Percentiles rank a stretch among this genome's conserved stretches.
Evolutionary conservation across 2,888 invertebrate genomes (phyloP).

Genomic region (Argyra leucocephala): DNA sequence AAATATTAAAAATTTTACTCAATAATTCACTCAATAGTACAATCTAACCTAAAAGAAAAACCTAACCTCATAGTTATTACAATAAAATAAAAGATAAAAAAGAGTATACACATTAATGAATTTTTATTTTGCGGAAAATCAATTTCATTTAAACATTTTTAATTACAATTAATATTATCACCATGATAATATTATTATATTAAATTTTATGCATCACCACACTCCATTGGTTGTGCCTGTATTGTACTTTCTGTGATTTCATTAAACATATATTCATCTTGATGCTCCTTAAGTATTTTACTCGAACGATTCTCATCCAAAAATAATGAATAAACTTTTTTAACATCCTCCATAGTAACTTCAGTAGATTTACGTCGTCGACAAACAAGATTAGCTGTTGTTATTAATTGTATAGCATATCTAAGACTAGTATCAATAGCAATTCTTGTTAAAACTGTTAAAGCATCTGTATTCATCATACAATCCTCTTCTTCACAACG

Average conservation of each 20-base stretch:
- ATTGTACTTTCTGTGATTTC: conserved; percentile 44
- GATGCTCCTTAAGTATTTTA: conserved; percentile 88
- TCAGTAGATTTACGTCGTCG: conserved; percentile 77
- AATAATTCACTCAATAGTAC: too few relatives aligned
- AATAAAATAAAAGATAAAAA: too few relatives aligned
- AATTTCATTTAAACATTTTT: too few relatives aligned
- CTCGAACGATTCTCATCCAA: conserved; percentile 88
- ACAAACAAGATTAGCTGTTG: conserved; percentile 89
- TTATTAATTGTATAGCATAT: conserved; percentile 96
- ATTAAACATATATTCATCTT: conserved; percentile 90
- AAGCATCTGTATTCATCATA: conserved; percentile 81
- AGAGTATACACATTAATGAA: too few relatives aligned
- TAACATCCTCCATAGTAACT: conserved; percentile 81
- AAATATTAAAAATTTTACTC: too few relatives aligned
- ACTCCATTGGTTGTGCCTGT: conserved; percentile 38
- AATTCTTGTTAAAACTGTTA: conserved; percentile 83
- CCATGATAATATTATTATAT: too few relatives aligned
- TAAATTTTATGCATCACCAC: conserved; percentile 24
- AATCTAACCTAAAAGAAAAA: too few relatives aligned
- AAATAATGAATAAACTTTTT: conserved; percentile 89
- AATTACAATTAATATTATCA: too few relatives aligned
- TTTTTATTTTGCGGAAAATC: too few relatives aligned
- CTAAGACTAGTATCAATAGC: conserved; percentile 88
- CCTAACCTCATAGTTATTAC: too few relatives aligned
- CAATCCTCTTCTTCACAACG: conserved; percentile 98